Base-by-base conservation (phyloP, 92 coral and sea anemone species). In the Porites evermanni region DNA sequence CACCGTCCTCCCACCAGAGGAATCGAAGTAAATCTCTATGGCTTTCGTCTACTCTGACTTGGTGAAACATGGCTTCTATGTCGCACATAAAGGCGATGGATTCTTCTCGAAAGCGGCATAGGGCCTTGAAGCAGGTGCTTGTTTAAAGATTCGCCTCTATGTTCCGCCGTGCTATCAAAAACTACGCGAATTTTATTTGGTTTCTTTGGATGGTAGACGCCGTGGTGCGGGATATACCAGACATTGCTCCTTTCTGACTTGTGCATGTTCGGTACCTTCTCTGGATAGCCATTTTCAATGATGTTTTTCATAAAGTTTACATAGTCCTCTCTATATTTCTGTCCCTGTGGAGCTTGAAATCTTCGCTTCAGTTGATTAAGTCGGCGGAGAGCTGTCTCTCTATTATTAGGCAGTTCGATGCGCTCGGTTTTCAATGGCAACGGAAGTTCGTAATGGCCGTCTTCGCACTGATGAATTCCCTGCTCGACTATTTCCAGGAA, bases 51-150 rank as follows among this genome's bases (percentile, higher is more conserved):
- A 91, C 91, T 58, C 70, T 91, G 64, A 91, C 94, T 67, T 91
- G 94, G 53, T 91, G 86, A n/a, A 91, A 91, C 92, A 88, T 88
- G 44, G 79, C 92, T 68, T 91, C 83, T 13, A 91, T 88, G 68
- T 91, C 92, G 74, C 92, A 91, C 64, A 84, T 88, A 20, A 91
- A 66, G 75, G 92, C 92, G 50, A 88, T 23, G 11, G 81, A 82
- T 65, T 84, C 81, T n/a, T 72, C 72, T 4, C 88, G 70, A 70
- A 91, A 91, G 63, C 92, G 60, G 75, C 81, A 76, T 12, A 91
- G 84, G 94, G 29, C 94, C 92, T 80, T 88, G 89, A 47, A 91
- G 75, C 44, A 88, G 87, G 56, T 91, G 94, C 77, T 91, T 88
- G 88, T 91, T 91, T 29, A 91, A 75, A 3, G 94, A 91, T 32